Evolutionary conservation across 2,888 invertebrate genomes (phyloP), one percentile per base, ranked within the genome.

Genomic region (Leptura quadrifasciata): DNA sequence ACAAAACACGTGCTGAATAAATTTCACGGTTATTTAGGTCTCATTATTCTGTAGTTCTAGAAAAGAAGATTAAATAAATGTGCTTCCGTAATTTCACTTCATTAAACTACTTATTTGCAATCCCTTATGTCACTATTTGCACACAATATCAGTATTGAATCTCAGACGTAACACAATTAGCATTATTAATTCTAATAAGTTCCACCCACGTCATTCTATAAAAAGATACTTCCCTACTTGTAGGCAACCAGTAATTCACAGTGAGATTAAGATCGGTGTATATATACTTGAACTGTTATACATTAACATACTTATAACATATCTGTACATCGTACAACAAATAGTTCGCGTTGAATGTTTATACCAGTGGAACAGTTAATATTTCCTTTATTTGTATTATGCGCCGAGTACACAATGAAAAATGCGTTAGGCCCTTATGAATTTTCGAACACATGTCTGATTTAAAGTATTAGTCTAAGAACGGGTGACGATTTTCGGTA

Each of bases 181-280:
- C 39, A 39, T 47, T n/a, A 47, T n/a, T 47, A 47, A 47, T 47
- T 47, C n/a, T n/a, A n/a, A 31, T 4, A n/a, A n/a, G 15, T 47
- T 47, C n/a, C 47, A 47, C 47, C 47, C 47, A 47, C 47, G n/a
- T 47, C 39, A 5, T n/a, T n/a, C 6, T 47, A 1, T n/a, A 47
- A 47, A 47, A n/a, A 12, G n/a, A 5, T 12, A 15, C 5, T 15
- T 47, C 5, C n/a, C n/a, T 47, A 47, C 47, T 47, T 47, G 5
- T 39, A 63, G 63, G 63, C 63, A 63, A 63, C 63, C 63, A 63
- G 63, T 63, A 39, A 63, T 63, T 18, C 63, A 39, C 17, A 8
- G 10, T 15, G 20, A 17, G n/a, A 61, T 31, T 24, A n/a, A 1
- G 27, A 61, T 31, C 17, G 9, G 6, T 17, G 31, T 27, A 17